Base-by-base conservation (phyloP, 2,113 vertebrate species). In the Dipodomys ordii region DNA sequence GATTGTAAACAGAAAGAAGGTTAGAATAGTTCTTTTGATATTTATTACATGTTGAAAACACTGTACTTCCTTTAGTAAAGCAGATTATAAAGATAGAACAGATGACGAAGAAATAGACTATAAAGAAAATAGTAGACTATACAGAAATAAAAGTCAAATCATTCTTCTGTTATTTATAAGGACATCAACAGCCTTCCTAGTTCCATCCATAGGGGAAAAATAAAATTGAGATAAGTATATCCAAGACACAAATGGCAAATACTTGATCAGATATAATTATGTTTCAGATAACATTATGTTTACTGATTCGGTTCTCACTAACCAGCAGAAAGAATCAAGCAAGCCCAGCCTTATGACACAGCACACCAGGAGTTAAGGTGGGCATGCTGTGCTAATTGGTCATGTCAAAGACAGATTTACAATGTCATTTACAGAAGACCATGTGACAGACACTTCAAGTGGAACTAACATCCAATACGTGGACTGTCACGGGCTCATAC, bases 351-450 rank as follows among this genome's bases (percentile, higher is more conserved):
- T 46, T 83, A 49, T 28, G 22, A 81, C 20, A 7, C 25, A 46
- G 11, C 57, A 10, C 30, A 79, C 15, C 13, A 77, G 62, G 44
- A 68, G 32, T 18, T 16, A 49, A 91, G 12, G n/a, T 57, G 28
- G 73, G 4, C 3, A 90, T 10, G 3, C 9, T n/a, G 49, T 28
- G 6, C 22, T 7, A 72, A 49, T 25, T 39, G 53, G 23, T 46
- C 62, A 19, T 83, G 28, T 86, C 76, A 83, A 39, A 93, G 53
- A 22, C 23, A 67, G 46, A 77, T 13, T 44, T 77, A 3, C 28
- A 46, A 73, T 22, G 28, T 32, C 44, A 62, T 81, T 87, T 93
- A 46, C 62, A 94, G 39, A 95, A 83, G 8, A 87, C 65, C 28
- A 62, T 16, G 3, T 44, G 27, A 32, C 18, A 71, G 30, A 91